A percentile compares a stretch with the other conserved stretches of the same genome.
Conservation (phyloP, 2,113 vertebrate species). For the Sinocyclocheilus anophthalmus region DNA sequence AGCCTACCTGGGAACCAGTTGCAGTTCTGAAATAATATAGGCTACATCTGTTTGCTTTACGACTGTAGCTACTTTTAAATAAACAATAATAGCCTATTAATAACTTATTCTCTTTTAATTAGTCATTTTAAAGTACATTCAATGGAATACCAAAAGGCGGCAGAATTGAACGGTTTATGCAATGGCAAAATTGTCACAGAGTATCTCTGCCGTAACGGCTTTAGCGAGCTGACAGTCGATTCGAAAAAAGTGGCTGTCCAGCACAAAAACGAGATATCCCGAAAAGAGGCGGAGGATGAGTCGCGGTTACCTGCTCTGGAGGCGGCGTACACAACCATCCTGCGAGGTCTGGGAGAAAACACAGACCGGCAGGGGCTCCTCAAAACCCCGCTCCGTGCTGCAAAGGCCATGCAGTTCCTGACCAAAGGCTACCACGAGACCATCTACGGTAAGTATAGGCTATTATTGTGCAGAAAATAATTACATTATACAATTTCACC, state of each 20-base stretch:
- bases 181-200: constrained; percentile 59
- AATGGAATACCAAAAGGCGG: constrained; percentile 56
- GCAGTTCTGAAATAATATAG: not conserved
- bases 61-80: not conserved
- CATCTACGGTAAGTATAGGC: constrained; percentile 72
- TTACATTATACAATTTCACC: not conserved
- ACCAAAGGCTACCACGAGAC: constrained; percentile 83
- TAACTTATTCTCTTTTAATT: not conserved
- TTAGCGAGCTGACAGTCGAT: constrained; percentile 58
- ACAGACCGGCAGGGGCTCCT: constrained; percentile 76
- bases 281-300: constrained; percentile 65
- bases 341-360: constrained; percentile 78
- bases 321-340: constrained; percentile 77
- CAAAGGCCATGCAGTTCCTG: constrained; percentile 83
- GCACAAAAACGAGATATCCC: constrained; percentile 66
- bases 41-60: not conserved
- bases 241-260: constrained; percentile 60
- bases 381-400: constrained; percentile 79
- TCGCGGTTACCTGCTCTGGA: constrained; percentile 67
- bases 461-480: not conserved
- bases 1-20: not conserved
- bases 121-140: not conserved
- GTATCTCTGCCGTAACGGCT: constrained; percentile 47
- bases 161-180: constrained; percentile 65
- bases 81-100: not conserved